These are phyloP conservation scores for Podiceps cristatus DNA, from an alignment of 2,113 vertebrate genomes.

Conservation along the genomic window DNA sequence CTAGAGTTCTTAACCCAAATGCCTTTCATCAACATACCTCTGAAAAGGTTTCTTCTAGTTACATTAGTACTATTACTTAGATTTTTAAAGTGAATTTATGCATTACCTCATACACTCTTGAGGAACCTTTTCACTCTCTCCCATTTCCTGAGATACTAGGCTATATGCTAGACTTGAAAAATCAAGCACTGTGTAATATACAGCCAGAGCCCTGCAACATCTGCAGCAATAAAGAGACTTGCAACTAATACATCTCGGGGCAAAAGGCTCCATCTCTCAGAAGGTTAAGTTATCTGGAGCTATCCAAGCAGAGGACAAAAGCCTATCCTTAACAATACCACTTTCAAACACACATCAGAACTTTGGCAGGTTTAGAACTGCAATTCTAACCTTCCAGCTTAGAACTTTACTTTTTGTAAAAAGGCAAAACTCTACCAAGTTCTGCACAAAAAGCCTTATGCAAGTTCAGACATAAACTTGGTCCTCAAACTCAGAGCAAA, in stretches of 20 bases:
- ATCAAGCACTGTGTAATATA: rapidly evolving
- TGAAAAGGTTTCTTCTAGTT: neutral
- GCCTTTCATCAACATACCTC: rapidly evolving
- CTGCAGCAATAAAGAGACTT: neutral
- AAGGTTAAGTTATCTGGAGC: neutral
- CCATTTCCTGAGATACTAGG: neutral
- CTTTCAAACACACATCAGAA: neutral
- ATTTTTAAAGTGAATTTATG: neutral
- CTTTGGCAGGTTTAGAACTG: neutral
- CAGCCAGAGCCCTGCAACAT: neutral
- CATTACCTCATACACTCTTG: neutral
- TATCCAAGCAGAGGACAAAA: neutral
- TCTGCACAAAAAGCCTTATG: neutral
- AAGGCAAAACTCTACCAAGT: neutral
- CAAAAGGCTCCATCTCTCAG: neutral
- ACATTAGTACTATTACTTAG: rapidly evolving
- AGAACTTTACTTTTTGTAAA: rapidly evolving
- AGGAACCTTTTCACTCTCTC: neutral
- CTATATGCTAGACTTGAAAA: neutral
- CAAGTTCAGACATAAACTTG: rapidly evolving
- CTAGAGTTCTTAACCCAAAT: neutral
- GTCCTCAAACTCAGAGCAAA: neutral
- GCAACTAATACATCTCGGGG: rapidly evolving
- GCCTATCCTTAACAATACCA: rapidly evolving
- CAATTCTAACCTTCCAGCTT: neutral